Evolutionary conservation across 2,113 vertebrate species (phyloP).

Genomic region (Malurus alboscapulatus): DNA sequence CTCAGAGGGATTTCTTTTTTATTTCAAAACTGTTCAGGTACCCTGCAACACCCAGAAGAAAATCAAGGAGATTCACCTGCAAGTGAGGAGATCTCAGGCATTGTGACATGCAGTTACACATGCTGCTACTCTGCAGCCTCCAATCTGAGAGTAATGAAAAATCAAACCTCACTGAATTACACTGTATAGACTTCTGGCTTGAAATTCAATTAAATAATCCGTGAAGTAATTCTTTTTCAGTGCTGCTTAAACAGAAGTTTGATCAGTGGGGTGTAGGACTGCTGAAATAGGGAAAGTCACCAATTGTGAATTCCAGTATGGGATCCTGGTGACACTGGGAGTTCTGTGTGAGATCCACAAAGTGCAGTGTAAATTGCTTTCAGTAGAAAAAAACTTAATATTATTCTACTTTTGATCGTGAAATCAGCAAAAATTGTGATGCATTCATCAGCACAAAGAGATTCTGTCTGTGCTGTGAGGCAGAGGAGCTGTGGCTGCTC

Average conservation of each 20-base stretch:
- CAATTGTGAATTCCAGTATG: not conserved
- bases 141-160: slow-evolving; percentile 7
- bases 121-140: not conserved
- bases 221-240: not conserved
- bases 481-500: not conserved
- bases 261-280: not conserved
- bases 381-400: not conserved
- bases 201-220: slow-evolving; percentile 4
- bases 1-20: not conserved
- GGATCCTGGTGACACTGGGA: not conserved
- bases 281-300: not conserved
- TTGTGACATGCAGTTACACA: not conserved
- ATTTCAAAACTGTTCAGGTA: not conserved
- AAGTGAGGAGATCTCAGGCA: not conserved
- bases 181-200: not conserved
- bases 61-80: not conserved
- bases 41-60: not conserved
- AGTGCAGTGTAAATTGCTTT: not conserved
- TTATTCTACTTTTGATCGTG: not conserved
- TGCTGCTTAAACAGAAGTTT: not conserved
- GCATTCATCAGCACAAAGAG: not conserved
- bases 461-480: not conserved
- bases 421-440: not conserved
- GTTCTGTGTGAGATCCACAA: not conserved
- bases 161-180: slow-evolving; percentile 44